These are phyloP conservation scores for Ophion obscuratus DNA, from an alignment of 2,888 invertebrate species.

Conservation along the genomic window DNA sequence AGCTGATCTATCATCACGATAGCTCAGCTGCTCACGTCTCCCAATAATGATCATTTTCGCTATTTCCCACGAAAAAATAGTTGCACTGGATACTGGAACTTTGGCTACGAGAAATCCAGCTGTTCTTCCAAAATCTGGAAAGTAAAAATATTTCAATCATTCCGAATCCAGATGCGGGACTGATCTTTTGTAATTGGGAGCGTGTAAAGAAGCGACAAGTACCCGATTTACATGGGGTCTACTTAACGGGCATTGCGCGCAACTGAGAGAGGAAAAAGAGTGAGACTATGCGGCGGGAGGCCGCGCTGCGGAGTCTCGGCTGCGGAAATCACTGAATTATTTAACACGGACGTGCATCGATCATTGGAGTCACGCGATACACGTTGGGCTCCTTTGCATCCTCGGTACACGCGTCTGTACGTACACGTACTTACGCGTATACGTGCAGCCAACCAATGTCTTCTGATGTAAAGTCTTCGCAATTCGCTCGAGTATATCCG, in stretches of 20 bases:
- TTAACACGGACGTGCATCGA: slow-evolving; percentile 76
- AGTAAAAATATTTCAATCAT: slow-evolving; percentile 9
- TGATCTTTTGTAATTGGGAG: not conserved
- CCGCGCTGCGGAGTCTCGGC: slow-evolving; percentile 64
- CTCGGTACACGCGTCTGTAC: slow-evolving; percentile 19
- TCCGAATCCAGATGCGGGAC: not conserved
- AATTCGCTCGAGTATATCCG: not conserved
- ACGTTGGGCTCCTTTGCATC: slow-evolving; percentile 55
- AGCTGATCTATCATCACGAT: too few relatives aligned
- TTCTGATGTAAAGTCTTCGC: slow-evolving; percentile 35
- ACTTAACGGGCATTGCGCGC: slow-evolving; percentile 49
- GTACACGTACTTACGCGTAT: slow-evolving; percentile 11
- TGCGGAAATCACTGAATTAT: slow-evolving; percentile 79
- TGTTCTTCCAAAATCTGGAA: not conserved
- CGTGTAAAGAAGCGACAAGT: slow-evolving; percentile 30
- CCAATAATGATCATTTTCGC: too few relatives aligned
- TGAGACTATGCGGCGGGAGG: slow-evolving; percentile 6
- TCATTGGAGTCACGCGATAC: slow-evolving; percentile 78
- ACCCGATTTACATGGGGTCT: not conserved
- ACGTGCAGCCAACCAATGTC: slow-evolving; percentile 1
- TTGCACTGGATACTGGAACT: too few relatives aligned
- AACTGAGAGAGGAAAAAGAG: not conserved
- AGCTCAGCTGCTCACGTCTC: too few relatives aligned
- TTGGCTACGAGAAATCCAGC: not conserved
- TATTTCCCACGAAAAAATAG: too few relatives aligned